These are phyloP conservation scores for Mastacembelus armatus DNA, from an alignment of 2,797 vertebrate genomes.

Conservation along the genomic window DNA sequence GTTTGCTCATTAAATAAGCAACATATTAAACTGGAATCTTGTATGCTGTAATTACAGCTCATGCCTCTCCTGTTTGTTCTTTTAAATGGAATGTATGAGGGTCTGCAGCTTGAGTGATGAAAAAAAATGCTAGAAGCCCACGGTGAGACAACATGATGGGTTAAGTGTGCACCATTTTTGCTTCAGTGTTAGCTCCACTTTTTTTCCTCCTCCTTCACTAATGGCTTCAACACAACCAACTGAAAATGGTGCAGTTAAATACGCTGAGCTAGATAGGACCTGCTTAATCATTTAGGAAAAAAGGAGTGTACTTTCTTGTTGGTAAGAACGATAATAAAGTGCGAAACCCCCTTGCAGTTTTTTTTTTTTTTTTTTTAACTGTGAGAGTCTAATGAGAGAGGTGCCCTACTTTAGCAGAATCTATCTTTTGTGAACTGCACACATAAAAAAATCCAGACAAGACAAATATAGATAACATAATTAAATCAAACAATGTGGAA, in stretches of 20 bases:
- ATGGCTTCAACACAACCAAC: constrained; percentile 66
- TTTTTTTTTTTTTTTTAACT: constrained; percentile 29
- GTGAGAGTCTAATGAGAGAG: constrained; percentile 74
- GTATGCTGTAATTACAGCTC: constrained; percentile 43
- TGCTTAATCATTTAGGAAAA: constrained; percentile 69
- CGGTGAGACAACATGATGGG: constrained; percentile 7
- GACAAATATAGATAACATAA: constrained; percentile 81
- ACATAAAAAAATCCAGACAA: constrained; percentile 67
- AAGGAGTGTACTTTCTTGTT: constrained; percentile 63
- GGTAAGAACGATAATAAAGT: constrained; percentile 73
- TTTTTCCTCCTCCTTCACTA: constrained; percentile 51
- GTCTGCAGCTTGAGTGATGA: constrained; percentile 3
- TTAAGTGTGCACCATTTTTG: constrained; percentile 32
- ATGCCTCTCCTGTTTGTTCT: constrained; percentile 42
- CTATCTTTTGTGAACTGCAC: constrained; percentile 61
- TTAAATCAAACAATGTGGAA: constrained; percentile 76
- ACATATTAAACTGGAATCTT: constrained; percentile 41
- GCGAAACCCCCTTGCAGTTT: constrained; percentile 60
- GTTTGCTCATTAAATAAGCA: constrained; percentile 57
- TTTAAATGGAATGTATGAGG: constrained; percentile 35
- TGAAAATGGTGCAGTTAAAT: constrained; percentile 62
- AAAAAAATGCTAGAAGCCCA: not conserved
- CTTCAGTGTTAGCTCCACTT: constrained; percentile 53
- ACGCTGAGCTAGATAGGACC: constrained; percentile 55
- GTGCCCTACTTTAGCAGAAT: constrained; percentile 79